These are phyloP conservation scores for Montifringilla adamsi DNA, from an alignment of 2,113 vertebrate species.

Conservation along the genomic window DNA sequence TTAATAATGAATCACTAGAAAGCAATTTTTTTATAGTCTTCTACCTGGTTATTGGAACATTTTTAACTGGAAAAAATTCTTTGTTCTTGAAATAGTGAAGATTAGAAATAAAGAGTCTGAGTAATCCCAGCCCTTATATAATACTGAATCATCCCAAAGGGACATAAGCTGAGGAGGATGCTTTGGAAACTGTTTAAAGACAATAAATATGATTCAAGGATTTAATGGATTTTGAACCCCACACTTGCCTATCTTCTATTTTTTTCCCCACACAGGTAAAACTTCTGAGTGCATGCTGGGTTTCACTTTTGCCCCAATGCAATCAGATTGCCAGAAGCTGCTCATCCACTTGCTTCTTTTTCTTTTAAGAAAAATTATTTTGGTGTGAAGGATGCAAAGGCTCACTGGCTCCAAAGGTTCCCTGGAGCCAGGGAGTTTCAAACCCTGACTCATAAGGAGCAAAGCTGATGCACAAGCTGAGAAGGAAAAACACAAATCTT, in stretches of 20 bases:
- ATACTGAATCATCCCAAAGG: background rate
- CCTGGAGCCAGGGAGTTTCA: background rate
- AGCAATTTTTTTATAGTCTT: background rate
- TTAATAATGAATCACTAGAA: background rate
- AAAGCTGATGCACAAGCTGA: background rate
- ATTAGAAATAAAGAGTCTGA: background rate
- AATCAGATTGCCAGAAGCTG: background rate
- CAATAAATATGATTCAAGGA: background rate
- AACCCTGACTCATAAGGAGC: background rate
- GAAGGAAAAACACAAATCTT: background rate
- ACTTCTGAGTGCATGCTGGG: background rate
- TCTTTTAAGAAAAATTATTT: background rate
- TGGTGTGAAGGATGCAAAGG: background rate
- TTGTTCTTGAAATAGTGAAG: background rate
- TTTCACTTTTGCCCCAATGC: background rate
- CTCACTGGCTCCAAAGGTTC: background rate
- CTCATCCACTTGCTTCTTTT: no score
- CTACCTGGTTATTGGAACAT: background rate
- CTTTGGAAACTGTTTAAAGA: background rate
- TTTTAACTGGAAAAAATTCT: background rate
- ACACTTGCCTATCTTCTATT: background rate
- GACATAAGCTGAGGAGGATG: background rate
- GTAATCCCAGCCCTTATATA: background rate
- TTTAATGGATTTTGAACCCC: background rate
- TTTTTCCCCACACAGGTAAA: background rate